phyloP scores from a whole-genome alignment of 2,797 vertebrate species.

The Phyllotis vaccarum region DNA sequence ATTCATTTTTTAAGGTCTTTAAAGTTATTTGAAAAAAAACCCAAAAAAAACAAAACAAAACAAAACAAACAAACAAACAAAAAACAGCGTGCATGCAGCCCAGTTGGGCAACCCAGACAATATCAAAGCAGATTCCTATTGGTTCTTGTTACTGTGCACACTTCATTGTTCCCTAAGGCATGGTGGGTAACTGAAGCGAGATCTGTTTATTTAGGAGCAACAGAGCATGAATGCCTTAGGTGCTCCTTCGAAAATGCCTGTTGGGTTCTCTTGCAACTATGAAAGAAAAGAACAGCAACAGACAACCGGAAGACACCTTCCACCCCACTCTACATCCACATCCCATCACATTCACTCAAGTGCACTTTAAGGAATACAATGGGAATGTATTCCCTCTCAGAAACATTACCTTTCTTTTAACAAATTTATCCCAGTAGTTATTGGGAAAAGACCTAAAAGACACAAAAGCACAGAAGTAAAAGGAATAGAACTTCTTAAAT shows the following conservation, averaged over 20 bases:
- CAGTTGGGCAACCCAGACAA: not conserved
- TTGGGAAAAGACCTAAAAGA: conserved; percentile 96
- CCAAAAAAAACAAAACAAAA: too few relatives aligned
- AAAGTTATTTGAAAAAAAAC: too few relatives aligned
- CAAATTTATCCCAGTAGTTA: conserved; percentile 99
- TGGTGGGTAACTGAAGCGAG: too few relatives aligned
- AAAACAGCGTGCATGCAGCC: too few relatives aligned
- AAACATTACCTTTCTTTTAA: conserved; percentile 95
- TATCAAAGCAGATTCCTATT: not conserved
- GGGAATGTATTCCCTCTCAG: conserved; percentile 22
- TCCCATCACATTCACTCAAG: not conserved
- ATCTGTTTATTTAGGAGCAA: not conserved
- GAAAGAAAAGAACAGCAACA: not conserved
- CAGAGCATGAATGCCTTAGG: not conserved
- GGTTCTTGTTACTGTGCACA: not conserved
- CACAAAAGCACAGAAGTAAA: conserved; percentile 62
- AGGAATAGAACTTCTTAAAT: not conserved
- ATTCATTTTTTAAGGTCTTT: not conserved
- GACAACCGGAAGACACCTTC: not conserved
- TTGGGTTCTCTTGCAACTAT: not conserved
- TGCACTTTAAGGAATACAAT: not conserved
- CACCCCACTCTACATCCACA: not conserved
- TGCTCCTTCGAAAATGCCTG: not conserved
- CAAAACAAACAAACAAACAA: too few relatives aligned
- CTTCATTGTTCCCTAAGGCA: not conserved